phyloP scores from a whole-genome alignment of 2,113 vertebrate genomes.

The Gavia stellata region DNA sequence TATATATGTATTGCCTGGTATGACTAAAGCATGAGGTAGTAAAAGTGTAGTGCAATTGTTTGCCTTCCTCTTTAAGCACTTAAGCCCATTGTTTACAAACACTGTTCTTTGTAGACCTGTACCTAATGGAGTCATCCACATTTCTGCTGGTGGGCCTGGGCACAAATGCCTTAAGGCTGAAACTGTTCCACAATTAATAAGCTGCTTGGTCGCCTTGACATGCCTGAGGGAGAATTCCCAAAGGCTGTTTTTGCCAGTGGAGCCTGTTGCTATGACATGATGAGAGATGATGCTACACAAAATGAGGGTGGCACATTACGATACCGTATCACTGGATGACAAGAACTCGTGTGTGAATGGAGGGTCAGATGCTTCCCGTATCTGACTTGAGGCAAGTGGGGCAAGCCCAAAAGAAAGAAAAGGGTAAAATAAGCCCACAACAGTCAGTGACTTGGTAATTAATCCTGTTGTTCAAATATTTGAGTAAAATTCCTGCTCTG shows the following conservation, averaged over 20 bases:
- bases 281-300: neutral
- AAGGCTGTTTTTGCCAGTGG: neutral
- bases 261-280: neutral
- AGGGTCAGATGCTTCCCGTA: neutral
- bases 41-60: neutral
- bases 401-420: neutral
- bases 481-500: neutral
- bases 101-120: neutral
- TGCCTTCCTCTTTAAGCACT: neutral
- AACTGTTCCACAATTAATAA: neutral
- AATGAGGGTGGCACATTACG: neutral
- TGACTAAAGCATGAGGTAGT: neutral
- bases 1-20: neutral
- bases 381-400: neutral
- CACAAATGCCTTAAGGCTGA: neutral
- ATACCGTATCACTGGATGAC: neutral
- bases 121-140: neutral
- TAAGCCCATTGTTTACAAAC: neutral
- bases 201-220: neutral
- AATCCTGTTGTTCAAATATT: neutral
- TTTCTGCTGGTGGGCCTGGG: neutral
- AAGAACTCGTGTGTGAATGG: accelerated
- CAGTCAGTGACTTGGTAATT: neutral
- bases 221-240: neutral
- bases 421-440: neutral